phyloP scores from a whole-genome alignment of 2,888 invertebrate species.

The Leptopilina drosophilae region DNA sequence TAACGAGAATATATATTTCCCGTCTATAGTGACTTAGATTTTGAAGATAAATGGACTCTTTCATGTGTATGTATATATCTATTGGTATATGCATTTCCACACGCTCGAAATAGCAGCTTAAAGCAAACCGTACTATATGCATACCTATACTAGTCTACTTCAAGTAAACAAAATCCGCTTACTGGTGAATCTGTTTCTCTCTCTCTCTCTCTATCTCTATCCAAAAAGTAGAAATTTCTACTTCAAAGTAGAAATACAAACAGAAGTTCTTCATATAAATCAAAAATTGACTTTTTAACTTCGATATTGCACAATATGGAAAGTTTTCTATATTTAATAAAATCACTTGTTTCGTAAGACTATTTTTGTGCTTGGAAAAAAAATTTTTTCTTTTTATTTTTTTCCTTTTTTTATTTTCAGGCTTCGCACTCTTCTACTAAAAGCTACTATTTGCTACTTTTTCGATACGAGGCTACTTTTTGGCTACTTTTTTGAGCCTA shows the following conservation, averaged over 20 bases:
- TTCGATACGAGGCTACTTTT: no score
- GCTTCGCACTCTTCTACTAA: no score
- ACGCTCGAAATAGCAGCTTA: constrained; percentile 17
- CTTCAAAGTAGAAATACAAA: neutral
- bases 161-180: constrained; percentile 9
- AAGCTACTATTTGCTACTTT: no score
- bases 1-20: neutral
- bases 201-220: neutral
- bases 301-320: no score
- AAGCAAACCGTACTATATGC: neutral
- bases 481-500: no score
- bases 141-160: neutral
- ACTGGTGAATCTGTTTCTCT: neutral
- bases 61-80: constrained; percentile 15
- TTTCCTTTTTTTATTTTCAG: no score
- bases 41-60: constrained; percentile 9
- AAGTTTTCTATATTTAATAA: no score
- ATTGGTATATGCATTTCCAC: neutral
- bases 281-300: neutral
- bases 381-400: no score
- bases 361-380: no score
- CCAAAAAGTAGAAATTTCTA: neutral
- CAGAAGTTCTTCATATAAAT: neutral
- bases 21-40: neutral
- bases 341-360: no score